phyloP scores from a whole-genome alignment of 2,888 invertebrate genomes.

The Unio pictorum region DNA sequence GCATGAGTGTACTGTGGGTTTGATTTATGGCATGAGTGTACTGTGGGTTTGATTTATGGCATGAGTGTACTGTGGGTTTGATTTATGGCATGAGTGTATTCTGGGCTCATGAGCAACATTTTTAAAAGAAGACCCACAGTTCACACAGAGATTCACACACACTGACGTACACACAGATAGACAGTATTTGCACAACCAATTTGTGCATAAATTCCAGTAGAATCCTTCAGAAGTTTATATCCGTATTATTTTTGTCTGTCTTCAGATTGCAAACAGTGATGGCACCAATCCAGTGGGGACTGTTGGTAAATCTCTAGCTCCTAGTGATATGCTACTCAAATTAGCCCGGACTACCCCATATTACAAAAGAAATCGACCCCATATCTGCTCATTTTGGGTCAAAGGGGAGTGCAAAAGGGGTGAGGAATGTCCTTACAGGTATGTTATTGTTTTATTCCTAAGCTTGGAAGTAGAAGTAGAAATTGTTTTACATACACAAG shows the following conservation, averaged over 20 bases:
- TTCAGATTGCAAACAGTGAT: conserved; percentile 71
- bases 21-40: no score
- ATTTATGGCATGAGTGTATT: not conserved
- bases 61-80: no score
- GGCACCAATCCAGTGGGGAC: conserved; percentile 72
- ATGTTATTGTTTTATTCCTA: not conserved
- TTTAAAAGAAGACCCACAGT: not conserved
- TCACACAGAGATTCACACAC: no score
- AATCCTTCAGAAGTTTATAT: not conserved
- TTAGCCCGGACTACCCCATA: conserved; percentile 94
- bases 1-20: no score
- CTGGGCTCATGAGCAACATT: not conserved
- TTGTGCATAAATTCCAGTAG: no score
- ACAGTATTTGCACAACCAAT: not conserved
- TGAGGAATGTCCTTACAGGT: conserved; percentile 93
- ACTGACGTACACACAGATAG: no score
- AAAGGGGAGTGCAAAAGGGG: conserved; percentile 97
- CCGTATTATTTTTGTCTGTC: conserved; percentile 2
- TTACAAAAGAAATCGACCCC: conserved; percentile 94
- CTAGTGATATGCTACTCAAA: conserved; percentile 86
- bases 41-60: no score
- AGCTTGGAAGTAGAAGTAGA: no score
- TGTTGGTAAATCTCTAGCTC: conserved; percentile 79
- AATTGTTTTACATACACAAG: no score
- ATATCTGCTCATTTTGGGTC: conserved; percentile 98